Evolutionary conservation across 2,888 invertebrate genomes (phyloP).

Genomic region (Arrhopalites spinosus): DNA sequence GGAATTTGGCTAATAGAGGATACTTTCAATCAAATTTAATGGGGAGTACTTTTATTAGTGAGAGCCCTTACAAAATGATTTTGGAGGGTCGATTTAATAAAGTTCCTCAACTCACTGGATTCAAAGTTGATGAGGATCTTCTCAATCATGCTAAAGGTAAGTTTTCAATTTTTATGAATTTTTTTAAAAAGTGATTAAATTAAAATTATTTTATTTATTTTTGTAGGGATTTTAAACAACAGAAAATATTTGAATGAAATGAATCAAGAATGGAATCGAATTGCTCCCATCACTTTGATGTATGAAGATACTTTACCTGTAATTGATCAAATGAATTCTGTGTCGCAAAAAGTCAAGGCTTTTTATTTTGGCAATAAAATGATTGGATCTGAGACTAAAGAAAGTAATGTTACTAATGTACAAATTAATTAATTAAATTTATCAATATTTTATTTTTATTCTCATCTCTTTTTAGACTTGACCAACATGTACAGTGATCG

Average conservation of each 20-base stretch:
- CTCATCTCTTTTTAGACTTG: neutral
- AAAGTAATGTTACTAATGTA: neutral
- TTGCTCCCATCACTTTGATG: slow-evolving; percentile 12
- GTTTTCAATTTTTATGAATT: too few relatives aligned
- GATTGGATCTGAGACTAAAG: slow-evolving; percentile 24
- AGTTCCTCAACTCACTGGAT: slow-evolving; percentile 22
- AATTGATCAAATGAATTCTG: slow-evolving; percentile 15
- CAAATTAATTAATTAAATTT: too few relatives aligned
- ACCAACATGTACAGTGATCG: slow-evolving; percentile 34
- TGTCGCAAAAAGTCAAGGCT: slow-evolving; percentile 23
- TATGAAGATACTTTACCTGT: slow-evolving; percentile 14
- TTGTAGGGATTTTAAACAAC: slow-evolving; percentile 13
- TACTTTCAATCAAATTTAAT: slow-evolving; percentile 6
- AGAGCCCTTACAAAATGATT: slow-evolving; percentile 23
- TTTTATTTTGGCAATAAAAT: slow-evolving; percentile 36
- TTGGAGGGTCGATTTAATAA: slow-evolving; percentile 20
- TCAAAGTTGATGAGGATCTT: slow-evolving; percentile 29
- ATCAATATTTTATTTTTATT: too few relatives aligned
- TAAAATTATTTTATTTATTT: neutral
- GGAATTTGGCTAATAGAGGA: slow-evolving; percentile 6
- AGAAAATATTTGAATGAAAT: slow-evolving; percentile 14
- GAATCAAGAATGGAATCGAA: slow-evolving; percentile 22
- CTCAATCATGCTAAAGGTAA: too few relatives aligned
- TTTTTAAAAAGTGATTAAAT: neutral
- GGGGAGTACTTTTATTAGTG: slow-evolving; percentile 22